Conservation (phyloP, 2,888 invertebrate species). For the Ennomos erosarius region DNA sequence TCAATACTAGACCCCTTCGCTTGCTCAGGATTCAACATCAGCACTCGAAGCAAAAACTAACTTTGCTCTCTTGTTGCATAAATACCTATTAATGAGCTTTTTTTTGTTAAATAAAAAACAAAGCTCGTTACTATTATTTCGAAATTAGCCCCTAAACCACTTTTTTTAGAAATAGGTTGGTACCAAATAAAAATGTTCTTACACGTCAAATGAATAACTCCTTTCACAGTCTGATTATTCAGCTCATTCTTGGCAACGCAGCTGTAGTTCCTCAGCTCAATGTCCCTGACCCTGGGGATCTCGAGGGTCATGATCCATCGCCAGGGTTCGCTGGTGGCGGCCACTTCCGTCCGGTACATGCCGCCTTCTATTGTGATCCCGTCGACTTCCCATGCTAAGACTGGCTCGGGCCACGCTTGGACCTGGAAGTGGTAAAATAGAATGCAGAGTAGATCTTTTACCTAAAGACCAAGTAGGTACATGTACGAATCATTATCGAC, state of each 20-base stretch:
- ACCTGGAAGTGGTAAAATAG: slow-evolving; percentile 70
- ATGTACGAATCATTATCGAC: too few species aligned
- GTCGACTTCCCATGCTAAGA: slow-evolving; percentile 94
- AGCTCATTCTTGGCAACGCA: slow-evolving; percentile 94
- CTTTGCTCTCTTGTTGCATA: too few species aligned
- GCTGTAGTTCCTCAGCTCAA: slow-evolving; percentile 91
- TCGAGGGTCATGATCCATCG: slow-evolving; percentile 92
- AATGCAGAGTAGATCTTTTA: too few species aligned
- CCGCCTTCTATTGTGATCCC: slow-evolving; percentile 89
- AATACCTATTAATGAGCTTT: too few species aligned
- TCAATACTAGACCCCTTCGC: too few species aligned
- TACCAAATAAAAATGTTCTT: slow-evolving; percentile 39
- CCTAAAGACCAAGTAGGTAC: too few species aligned
- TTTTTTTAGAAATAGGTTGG: too few species aligned
- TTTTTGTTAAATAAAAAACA: too few species aligned
- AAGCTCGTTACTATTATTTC: too few species aligned
- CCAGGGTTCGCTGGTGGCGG: slow-evolving; percentile 73
- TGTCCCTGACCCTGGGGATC: slow-evolving; percentile 87
- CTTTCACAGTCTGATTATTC: slow-evolving; percentile 91
- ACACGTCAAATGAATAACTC: slow-evolving; percentile 75
- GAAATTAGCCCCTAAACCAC: too few species aligned
- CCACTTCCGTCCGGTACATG: slow-evolving; percentile 69
- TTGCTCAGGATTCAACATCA: too few species aligned
- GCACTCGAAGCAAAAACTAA: too few species aligned
- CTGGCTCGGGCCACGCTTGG: slow-evolving; percentile 94